Evolutionary conservation across 2,113 vertebrate genomes (phyloP), one percentile per base, ranked within the genome.

Genomic region (Desmodus rotundus): DNA sequence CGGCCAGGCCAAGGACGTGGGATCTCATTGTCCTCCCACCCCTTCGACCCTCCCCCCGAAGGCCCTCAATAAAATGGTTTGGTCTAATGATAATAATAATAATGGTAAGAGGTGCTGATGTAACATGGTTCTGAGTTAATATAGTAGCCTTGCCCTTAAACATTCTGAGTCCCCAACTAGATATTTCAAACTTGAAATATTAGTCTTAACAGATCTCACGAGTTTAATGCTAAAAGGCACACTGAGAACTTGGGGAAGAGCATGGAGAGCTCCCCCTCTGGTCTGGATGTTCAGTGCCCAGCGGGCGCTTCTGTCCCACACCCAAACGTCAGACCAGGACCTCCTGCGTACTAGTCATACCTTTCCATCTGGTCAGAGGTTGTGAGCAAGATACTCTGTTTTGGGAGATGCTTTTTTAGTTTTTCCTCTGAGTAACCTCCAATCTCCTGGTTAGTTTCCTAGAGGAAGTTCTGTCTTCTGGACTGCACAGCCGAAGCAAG

Each of bases 381-480:
- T 76, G 28, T n/a, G 33, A 77, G 52, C 73, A 78, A 77, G 80
- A 52, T 61, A 67, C 9, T 86, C 85, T 52, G 5, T 70, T 65
- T 61, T 20, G 36, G 24, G 82, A 87, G 80, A 68, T 78, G 38
- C 47, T 58, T 43, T 72, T 68, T 43, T n/a, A 33, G 74, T 73
- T 80, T 47, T 61, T 38, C 28, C 68, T 81, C 76, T 54, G 70
- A 52, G 50, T 97, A 93, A 98, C 88, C 50, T 87, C 7, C 5
- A 2, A 28, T 97, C 89, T 97, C 19, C 80, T 92, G 65, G 41
- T 96, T 98, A 99, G 99, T 97, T 99, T 99, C 97, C 98, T 99
- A 26, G 99, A 99, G 96, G 99, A 99, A 90, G 98, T 99, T 0
- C 96, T 98, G 19, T 94, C 98, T 0, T 84, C 98, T 0, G 98